Conservation (phyloP, 2,888 invertebrate genomes). For the Alviniconcha strummeri region DNA sequence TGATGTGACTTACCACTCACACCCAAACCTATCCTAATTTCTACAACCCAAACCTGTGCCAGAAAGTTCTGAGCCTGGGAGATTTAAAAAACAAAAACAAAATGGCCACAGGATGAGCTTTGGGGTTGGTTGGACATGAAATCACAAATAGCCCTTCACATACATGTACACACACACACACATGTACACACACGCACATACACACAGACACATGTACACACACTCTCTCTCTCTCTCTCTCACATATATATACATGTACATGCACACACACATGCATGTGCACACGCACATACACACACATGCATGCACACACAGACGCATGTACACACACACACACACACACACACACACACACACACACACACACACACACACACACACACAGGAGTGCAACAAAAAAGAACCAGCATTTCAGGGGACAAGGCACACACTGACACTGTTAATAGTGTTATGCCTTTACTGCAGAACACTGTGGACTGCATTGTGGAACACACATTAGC, state of each 20-base stretch:
- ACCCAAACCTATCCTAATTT: not conserved
- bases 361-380: not conserved
- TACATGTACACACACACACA: not conserved
- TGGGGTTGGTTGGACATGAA: not conserved
- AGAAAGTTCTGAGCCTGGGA: no score
- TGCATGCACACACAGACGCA: not conserved
- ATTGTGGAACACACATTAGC: no score
- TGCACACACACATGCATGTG: slow-evolving; percentile 1
- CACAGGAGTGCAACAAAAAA: not conserved
- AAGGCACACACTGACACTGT: no score
- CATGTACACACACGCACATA: slow-evolving; percentile 6
- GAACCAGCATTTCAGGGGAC: no score
- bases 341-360: not conserved
- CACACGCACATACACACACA: slow-evolving; percentile 19
- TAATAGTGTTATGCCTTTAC: no score
- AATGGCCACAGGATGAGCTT: no score
- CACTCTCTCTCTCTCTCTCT: not conserved
- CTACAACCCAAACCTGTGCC: no score
- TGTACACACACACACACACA: not conserved
- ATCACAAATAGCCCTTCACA: not conserved
- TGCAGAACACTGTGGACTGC: no score
- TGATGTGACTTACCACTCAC: not conserved
- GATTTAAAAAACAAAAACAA: no score
- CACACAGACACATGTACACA: not conserved
- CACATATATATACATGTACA: no score